These are phyloP conservation scores for Gadopsis marmoratus DNA, from an alignment of 2,797 vertebrate genomes.

Conservation along the genomic window DNA sequence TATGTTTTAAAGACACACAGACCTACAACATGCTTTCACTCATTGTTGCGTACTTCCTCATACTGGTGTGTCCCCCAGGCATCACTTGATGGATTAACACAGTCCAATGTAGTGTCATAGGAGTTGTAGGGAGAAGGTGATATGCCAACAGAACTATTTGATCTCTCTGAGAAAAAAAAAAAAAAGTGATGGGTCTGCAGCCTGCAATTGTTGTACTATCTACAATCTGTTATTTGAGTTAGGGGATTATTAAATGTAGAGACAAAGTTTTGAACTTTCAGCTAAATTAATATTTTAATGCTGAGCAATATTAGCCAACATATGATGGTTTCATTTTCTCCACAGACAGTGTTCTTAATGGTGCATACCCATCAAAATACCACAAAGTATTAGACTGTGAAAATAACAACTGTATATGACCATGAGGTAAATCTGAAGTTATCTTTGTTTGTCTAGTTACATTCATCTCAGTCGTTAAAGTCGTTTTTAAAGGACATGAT, in stretches of 20 bases:
- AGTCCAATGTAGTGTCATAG: slow-evolving; percentile 2
- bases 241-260: not conserved
- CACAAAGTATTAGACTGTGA: slow-evolving; percentile 1
- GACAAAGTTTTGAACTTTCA: not conserved
- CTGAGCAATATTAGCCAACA: not conserved
- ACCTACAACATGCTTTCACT: not conserved
- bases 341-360: not conserved
- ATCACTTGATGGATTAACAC: not conserved
- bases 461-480: not conserved
- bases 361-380: not conserved
- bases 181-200: not conserved
- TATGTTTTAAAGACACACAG: not conserved
- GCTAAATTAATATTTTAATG: not conserved
- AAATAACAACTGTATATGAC: not conserved
- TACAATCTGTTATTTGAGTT: not conserved
- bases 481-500: not conserved
- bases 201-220: not conserved
- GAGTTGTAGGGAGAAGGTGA: slow-evolving; percentile 3
- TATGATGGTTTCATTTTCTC: not conserved
- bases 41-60: slow-evolving; percentile 6
- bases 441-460: not conserved
- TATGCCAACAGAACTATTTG: not conserved
- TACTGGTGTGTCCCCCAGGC: not conserved
- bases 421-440: not conserved
- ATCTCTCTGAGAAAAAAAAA: not conserved